phyloP scores from a whole-genome alignment of 2,797 vertebrate genomes.

The Microhierax caerulescens region DNA sequence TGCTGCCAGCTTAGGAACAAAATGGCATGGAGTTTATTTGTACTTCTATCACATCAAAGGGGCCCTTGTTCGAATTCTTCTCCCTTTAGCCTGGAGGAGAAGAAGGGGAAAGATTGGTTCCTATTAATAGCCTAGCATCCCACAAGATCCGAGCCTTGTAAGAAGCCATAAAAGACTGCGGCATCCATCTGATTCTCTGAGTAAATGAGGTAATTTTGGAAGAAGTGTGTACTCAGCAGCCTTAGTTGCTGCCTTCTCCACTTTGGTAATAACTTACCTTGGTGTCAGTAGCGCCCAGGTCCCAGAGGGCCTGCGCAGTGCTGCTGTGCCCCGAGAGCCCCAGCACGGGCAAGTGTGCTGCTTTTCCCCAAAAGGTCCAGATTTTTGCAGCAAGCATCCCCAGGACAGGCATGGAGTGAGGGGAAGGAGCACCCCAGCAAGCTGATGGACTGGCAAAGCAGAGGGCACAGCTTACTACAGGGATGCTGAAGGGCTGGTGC shows the following conservation, averaged over 20 bases:
- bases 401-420: accelerated
- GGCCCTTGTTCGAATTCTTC: conserved; percentile 41
- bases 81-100: conserved; percentile 49
- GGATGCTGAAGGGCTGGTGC: neutral
- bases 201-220: conserved; percentile 51
- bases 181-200: conserved; percentile 56
- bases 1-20: neutral
- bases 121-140: conserved; percentile 63
- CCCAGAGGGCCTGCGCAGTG: neutral
- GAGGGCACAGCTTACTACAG: neutral
- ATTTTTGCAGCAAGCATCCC: neutral
- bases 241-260: conserved; percentile 22
- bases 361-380: neutral
- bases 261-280: neutral
- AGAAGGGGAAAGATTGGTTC: conserved; percentile 49
- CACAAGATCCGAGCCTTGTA: conserved; percentile 39
- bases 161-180: conserved; percentile 45
- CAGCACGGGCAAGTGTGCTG: accelerated
- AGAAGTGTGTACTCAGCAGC: conserved; percentile 48
- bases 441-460: accelerated
- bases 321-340: neutral
- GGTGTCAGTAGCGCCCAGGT: neutral
- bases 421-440: neutral
- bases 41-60: conserved; percentile 43
- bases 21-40: conserved; percentile 8